Percentiles rank a stretch among this genome's conserved stretches.
Evolutionary conservation across 1,140 invertebrate genomes (phyloP).

Genomic region (Drosophila aff.): DNA sequence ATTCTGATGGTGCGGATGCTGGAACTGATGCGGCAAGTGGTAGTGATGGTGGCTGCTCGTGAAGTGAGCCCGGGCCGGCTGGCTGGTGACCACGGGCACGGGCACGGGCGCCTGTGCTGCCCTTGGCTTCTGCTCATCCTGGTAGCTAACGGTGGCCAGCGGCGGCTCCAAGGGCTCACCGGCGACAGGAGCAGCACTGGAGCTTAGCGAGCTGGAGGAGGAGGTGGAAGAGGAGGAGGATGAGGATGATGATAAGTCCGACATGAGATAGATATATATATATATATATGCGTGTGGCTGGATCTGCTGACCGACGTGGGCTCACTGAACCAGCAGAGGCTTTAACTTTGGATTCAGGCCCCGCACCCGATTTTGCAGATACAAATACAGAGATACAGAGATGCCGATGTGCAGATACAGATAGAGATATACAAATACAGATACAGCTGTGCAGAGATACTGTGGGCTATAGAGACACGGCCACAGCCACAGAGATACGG

Average conservation of each 20-base stretch:
- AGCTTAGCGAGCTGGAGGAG: conserved; percentile 42
- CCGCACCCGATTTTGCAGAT: conserved; percentile 45
- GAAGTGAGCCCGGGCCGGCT: conserved; percentile 65
- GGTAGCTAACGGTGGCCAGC: conserved; percentile 64
- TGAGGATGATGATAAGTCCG: conserved; percentile 9
- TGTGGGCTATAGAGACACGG: neutral
- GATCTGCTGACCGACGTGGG: conserved; percentile 49
- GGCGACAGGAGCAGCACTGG: neutral
- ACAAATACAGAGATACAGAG: conserved; percentile 35
- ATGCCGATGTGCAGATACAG: neutral
- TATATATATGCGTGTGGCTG: conserved; percentile 29
- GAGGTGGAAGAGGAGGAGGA: conserved; percentile 38
- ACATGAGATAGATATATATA: conserved; percentile 18
- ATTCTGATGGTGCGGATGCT: conserved; percentile 83
- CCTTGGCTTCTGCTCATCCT: conserved; percentile 65
- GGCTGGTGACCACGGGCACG: conserved; percentile 58
- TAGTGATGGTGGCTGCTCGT: conserved; percentile 81
- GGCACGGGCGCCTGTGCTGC: neutral
- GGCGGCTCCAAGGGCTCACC: conserved; percentile 11
- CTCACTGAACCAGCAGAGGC: conserved; percentile 53
- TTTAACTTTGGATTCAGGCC: conserved; percentile 5
- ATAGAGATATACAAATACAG: conserved; percentile 4
- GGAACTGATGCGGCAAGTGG: conserved; percentile 81
- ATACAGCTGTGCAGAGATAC: neutral
- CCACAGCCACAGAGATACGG: neutral